phyloP scores from a whole-genome alignment of 35 echinoderm and acorn worm species.

The Amphiura filiformis region DNA sequence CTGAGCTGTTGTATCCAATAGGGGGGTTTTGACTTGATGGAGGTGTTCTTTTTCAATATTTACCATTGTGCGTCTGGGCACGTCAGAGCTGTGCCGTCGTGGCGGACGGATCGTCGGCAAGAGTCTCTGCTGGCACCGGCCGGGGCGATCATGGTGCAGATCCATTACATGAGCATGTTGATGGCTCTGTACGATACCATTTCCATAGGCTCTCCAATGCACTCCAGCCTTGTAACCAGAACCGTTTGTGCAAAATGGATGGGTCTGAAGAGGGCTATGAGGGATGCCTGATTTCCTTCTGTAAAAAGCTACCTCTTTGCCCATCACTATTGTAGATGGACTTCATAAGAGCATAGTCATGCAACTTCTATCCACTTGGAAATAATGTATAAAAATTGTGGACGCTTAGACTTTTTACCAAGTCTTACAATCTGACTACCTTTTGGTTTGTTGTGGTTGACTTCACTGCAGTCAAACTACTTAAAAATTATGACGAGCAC shows the following conservation, averaged over 20 bases:
- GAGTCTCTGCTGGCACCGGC: neutral
- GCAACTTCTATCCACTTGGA: too few relatives aligned
- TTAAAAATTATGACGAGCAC: too few relatives aligned
- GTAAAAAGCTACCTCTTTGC: neutral
- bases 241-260: constrained; percentile 2
- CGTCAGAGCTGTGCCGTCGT: too few relatives aligned
- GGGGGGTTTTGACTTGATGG: neutral
- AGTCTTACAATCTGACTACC: too few relatives aligned
- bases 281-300: neutral
- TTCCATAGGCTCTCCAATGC: neutral
- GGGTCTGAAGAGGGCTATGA: neutral
- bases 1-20: neutral
- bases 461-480: too few relatives aligned
- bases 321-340: too few relatives aligned
- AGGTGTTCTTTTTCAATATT: neutral
- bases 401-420: too few relatives aligned
- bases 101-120: neutral
- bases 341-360: too few relatives aligned
- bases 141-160: neutral
- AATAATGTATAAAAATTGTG: too few relatives aligned
- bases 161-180: neutral
- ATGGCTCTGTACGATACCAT: neutral
- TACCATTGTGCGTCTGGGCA: neutral
- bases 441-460: too few relatives aligned
- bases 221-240: neutral